Evolutionary conservation across 2,888 invertebrate species (phyloP), one percentile per base, ranked within the genome.

Genomic region (Epinotia bilunana): DNA sequence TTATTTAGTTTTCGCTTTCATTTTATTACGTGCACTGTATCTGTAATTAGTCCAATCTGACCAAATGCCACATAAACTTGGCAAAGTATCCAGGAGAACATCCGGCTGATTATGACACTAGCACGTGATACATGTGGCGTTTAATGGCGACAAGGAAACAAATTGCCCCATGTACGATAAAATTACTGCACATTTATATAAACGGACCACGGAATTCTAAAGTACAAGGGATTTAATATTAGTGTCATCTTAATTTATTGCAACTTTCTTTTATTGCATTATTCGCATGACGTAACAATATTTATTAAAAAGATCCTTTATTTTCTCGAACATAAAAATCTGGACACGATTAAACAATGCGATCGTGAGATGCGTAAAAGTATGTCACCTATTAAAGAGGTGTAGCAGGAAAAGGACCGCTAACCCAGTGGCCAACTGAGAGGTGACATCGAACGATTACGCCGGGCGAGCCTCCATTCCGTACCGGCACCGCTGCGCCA

Each of bases 371-470:
- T 23, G 3, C 9, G 28, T 49, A 49, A 83, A 82, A 79, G 81
- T 79, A 81, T 86, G 86, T 85, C 84, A 88, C 86, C 88, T 82
- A 90, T 92, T 91, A 91, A 87, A 88, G 89, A 86, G 86, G 87
- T 86, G 80, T 85, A 88, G 89, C 93, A 92, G 92, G 93, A 93
- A 93, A 92, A 92, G 91, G 92, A 91, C 90, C 88, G 92, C 88
- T 94, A 93, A 93, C 94, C 93, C 90, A 93, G 92, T 94, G 92
- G 93, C 93, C 93, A 92, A 94, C 92, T 93, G 89, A 86, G 87
- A 88, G 86, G 82, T 90, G 85, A 86, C 89, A 86, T 88, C 90
- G 88, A 85, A 81, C 89, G 90, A 89, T 88, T 90, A 90, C 87
- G 85, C 83, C 85, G 87, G 84, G 80, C 87, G 83, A 84, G 89